Conservation (phyloP, 2,113 vertebrate species). For the Ivindomyrus marchei region DNA sequence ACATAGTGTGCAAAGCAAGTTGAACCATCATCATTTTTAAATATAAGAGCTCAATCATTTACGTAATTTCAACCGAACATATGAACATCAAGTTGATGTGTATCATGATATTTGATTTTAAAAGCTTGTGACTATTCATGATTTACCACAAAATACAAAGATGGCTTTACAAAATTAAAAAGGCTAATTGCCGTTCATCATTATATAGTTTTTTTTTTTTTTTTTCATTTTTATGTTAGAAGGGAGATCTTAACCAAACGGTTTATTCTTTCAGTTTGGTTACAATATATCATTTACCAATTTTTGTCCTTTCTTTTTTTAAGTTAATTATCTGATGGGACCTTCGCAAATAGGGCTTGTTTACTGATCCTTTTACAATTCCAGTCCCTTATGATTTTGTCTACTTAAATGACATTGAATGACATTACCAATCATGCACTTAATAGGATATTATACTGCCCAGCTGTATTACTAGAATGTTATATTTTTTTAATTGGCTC, state of each 20-base stretch:
- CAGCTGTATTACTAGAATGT: background rate
- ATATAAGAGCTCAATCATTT: background rate
- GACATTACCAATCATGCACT: background rate
- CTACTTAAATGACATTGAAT: background rate
- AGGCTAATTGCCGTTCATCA: background rate
- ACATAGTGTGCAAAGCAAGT: background rate
- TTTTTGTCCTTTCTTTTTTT: background rate
- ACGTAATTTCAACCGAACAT: background rate
- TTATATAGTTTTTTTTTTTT: background rate
- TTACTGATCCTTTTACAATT: background rate
- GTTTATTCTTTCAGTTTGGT: background rate
- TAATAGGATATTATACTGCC: background rate
- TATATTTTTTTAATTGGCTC: background rate
- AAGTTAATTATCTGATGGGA: background rate
- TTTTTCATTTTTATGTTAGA: background rate
- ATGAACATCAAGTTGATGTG: background rate
- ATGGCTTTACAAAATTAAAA: background rate
- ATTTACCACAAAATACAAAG: background rate
- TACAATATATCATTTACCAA: background rate
- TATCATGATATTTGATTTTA: background rate
- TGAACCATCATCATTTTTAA: background rate
- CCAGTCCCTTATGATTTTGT: background rate
- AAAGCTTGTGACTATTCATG: background rate
- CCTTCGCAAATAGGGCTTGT: background rate
- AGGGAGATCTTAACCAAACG: background rate